A percentile compares a stretch with the other conserved stretches of the same genome.
phyloP scores from a whole-genome alignment of 1,140 invertebrate genomes.

The Aphaenogaster ashmeadi region DNA sequence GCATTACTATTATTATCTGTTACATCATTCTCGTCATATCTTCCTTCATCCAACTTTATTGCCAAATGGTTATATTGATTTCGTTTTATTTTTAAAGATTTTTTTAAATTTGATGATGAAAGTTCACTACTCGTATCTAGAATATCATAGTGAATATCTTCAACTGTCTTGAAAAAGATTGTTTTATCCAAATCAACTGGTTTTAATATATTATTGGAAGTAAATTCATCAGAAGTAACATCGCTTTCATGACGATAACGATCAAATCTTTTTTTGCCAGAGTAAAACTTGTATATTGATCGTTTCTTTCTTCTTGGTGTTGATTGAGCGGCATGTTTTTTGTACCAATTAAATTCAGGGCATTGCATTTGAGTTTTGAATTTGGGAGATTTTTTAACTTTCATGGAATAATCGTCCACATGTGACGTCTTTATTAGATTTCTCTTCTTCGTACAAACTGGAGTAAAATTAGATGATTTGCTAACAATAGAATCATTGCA shows the following conservation, averaged over 20 bases:
- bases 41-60: conserved; percentile 74
- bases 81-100: conserved; percentile 23
- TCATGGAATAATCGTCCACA: conserved; percentile 22
- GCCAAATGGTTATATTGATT: conserved; percentile 66
- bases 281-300: conserved; percentile 39
- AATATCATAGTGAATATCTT: neutral
- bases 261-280: conserved; percentile 4
- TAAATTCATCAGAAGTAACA: conserved; percentile 28
- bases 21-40: conserved; percentile 70
- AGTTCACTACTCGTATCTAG: neutral
- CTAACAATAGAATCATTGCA: conserved; percentile 59
- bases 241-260: conserved; percentile 30
- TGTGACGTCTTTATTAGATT: neutral
- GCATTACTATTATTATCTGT: conserved; percentile 16
- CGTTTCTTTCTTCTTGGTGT: conserved; percentile 69
- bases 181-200: conserved; percentile 31
- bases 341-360: conserved; percentile 31
- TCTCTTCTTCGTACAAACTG: neutral
- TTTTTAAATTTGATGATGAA: neutral
- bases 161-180: neutral
- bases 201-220: conserved; percentile 16
- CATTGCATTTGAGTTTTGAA: conserved; percentile 24
- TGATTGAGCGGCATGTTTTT: conserved; percentile 62
- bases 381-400: neutral
- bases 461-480: conserved; percentile 63